Conservation (phyloP, 2,888 invertebrate genomes). For the Nycteola revayana region DNA sequence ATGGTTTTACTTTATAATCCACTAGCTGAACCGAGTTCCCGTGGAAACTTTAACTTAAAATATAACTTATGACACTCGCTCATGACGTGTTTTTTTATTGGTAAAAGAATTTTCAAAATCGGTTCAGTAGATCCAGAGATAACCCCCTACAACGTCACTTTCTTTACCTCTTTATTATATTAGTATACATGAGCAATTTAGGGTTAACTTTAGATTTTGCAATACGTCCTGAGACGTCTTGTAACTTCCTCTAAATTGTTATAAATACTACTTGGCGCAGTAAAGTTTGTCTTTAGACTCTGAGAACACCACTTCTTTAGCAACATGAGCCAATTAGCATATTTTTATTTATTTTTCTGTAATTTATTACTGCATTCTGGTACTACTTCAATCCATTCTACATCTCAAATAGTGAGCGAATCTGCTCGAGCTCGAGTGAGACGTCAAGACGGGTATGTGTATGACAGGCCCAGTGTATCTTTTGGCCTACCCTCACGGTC, state of each 20-base stretch:
- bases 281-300: constrained; percentile 40
- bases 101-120: too few relatives aligned
- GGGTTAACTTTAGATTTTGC: constrained; percentile 55
- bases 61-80: too few relatives aligned
- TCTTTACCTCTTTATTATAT: too few relatives aligned
- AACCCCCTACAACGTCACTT: too few relatives aligned
- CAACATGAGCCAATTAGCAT: constrained; percentile 41
- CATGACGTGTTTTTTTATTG: too few relatives aligned
- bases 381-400: constrained; percentile 10
- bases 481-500: constrained; percentile 62
- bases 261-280: constrained; percentile 53
- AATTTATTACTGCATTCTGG: constrained; percentile 30
- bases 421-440: constrained; percentile 41
- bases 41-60: too few relatives aligned
- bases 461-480: constrained; percentile 63
- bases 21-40: too few relatives aligned
- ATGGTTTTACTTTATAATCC: too few relatives aligned
- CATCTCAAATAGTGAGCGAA: constrained; percentile 8
- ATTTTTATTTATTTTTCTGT: constrained; percentile 32
- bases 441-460: constrained; percentile 72
- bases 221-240: constrained; percentile 35
- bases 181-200: too few relatives aligned
- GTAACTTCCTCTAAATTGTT: constrained; percentile 49
- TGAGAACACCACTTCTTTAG: constrained; percentile 12
- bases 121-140: too few relatives aligned